Conservation (phyloP, 1,140 invertebrate genomes). For the Tribolium castaneum region DNA sequence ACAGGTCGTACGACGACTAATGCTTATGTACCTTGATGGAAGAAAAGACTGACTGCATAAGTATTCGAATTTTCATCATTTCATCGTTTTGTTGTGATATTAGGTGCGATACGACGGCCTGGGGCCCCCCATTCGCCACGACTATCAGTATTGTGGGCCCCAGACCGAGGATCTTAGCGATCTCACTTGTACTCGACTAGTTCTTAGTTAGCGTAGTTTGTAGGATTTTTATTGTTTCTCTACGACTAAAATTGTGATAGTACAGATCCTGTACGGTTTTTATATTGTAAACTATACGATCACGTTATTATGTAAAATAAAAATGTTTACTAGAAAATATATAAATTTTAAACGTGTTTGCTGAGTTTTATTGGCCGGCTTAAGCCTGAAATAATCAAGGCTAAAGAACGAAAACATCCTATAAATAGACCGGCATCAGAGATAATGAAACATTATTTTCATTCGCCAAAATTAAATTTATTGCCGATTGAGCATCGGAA, state of each 20-base stretch:
- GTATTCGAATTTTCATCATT: slow-evolving; percentile 6
- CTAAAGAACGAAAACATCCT: slow-evolving; percentile 6
- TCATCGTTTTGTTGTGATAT: slow-evolving; percentile 13
- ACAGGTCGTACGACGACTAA: slow-evolving; percentile 52
- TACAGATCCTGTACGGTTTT: slow-evolving; percentile 11
- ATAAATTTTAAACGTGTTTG: not conserved
- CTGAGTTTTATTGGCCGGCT: not conserved
- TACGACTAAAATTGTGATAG: slow-evolving; percentile 26
- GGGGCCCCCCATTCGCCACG: not conserved
- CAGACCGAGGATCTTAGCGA: not conserved
- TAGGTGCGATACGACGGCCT: slow-evolving; percentile 11
- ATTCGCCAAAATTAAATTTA: not conserved
- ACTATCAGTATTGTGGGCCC: not conserved
- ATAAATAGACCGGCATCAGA: not conserved
- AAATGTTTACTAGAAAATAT: slow-evolving; percentile 8
- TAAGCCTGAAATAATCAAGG: slow-evolving; percentile 4
- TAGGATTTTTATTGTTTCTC: slow-evolving; percentile 4
- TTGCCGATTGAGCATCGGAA: too few relatives aligned
- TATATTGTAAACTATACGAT: not conserved
- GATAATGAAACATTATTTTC: not conserved
- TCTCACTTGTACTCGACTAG: slow-evolving; percentile 22
- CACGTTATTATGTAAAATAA: slow-evolving; percentile 13
- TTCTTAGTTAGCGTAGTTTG: not conserved
- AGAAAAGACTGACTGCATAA: slow-evolving; percentile 17
- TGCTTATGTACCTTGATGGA: slow-evolving; percentile 14